Evolutionary conservation across 2,888 invertebrate species (phyloP).

Genomic region (Nycteola revayana): DNA sequence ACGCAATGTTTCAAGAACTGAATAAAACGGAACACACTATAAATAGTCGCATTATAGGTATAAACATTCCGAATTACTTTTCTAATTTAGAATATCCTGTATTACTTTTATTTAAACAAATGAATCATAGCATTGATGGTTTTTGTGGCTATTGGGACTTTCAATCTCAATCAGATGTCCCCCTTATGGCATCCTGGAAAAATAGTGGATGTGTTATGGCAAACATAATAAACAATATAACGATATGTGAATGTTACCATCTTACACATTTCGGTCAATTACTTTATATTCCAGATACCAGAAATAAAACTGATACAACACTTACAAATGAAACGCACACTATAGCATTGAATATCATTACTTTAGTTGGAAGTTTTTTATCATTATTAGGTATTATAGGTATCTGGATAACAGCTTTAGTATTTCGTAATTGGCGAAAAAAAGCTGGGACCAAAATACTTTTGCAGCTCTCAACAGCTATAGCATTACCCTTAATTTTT

Average conservation of each 20-base stretch:
- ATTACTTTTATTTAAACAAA: slow-evolving; percentile 73
- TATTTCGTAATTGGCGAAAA: slow-evolving; percentile 83
- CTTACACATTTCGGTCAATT: slow-evolving; percentile 84
- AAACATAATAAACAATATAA: slow-evolving; percentile 44
- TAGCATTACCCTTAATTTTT: slow-evolving; percentile 81
- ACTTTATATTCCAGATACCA: slow-evolving; percentile 52
- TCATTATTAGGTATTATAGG: slow-evolving; percentile 82
- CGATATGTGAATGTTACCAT: slow-evolving; percentile 78
- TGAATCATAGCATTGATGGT: slow-evolving; percentile 34
- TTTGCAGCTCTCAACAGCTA: slow-evolving; percentile 83
- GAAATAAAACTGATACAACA: slow-evolving; percentile 21
- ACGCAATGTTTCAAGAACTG: slow-evolving; percentile 78
- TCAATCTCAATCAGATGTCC: slow-evolving; percentile 33
- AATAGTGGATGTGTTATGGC: slow-evolving; percentile 74
- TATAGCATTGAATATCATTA: slow-evolving; percentile 79
- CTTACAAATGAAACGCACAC: slow-evolving; percentile 47
- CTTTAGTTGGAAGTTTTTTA: slow-evolving; percentile 80
- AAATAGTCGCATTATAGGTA: slow-evolving; percentile 80
- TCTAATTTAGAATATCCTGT: slow-evolving; percentile 78
- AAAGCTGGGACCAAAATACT: slow-evolving; percentile 85
- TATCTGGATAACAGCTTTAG: slow-evolving; percentile 80
- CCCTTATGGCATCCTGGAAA: slow-evolving; percentile 76
- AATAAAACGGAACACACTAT: slow-evolving; percentile 42
- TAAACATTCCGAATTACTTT: slow-evolving; percentile 82
- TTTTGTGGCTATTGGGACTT: slow-evolving; percentile 84